phyloP scores from a whole-genome alignment of 2,113 vertebrate genomes.

The Caranx ignobilis region DNA sequence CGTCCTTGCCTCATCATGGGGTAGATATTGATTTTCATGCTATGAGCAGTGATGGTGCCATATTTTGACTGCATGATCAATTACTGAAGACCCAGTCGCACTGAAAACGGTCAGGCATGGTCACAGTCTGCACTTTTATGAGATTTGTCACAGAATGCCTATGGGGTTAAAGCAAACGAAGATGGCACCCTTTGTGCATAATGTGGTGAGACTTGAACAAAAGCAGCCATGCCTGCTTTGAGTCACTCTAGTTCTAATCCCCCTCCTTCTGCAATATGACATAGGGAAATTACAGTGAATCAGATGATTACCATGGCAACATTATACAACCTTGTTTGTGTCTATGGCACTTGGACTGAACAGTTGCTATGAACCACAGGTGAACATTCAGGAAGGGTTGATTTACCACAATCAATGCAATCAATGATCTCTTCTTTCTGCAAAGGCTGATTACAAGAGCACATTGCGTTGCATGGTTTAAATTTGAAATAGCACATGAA shows the following conservation, averaged over 20 bases:
- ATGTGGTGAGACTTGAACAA: slow-evolving; percentile 49
- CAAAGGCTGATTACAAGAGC: background rate
- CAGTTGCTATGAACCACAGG: slow-evolving; percentile 49
- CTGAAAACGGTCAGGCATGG: slow-evolving; percentile 6
- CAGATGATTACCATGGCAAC: slow-evolving; percentile 65
- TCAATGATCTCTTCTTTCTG: slow-evolving; percentile 18
- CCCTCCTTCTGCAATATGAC: slow-evolving; percentile 45
- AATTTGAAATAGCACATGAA: background rate
- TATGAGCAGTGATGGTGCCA: background rate
- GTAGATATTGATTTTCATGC: background rate
- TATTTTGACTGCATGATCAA: slow-evolving; percentile 14
- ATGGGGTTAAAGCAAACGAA: slow-evolving; percentile 45
- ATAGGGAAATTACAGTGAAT: slow-evolving; percentile 50
- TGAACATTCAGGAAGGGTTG: slow-evolving; percentile 36
- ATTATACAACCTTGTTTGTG: slow-evolving; percentile 39
- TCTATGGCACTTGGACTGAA: slow-evolving; percentile 36
- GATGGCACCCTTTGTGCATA: slow-evolving; percentile 36
- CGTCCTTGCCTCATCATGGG: background rate
- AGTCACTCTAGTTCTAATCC: slow-evolving; percentile 52
- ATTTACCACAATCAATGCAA: slow-evolving; percentile 43
- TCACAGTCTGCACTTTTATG: slow-evolving; percentile 1
- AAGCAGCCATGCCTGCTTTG: slow-evolving; percentile 47
- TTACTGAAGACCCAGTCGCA: slow-evolving; percentile 1
- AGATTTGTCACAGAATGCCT: slow-evolving; percentile 29
- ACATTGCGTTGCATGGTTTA: background rate